Base-by-base conservation (phyloP, 2,888 invertebrate species). In the Drosophila monieri region DNA sequence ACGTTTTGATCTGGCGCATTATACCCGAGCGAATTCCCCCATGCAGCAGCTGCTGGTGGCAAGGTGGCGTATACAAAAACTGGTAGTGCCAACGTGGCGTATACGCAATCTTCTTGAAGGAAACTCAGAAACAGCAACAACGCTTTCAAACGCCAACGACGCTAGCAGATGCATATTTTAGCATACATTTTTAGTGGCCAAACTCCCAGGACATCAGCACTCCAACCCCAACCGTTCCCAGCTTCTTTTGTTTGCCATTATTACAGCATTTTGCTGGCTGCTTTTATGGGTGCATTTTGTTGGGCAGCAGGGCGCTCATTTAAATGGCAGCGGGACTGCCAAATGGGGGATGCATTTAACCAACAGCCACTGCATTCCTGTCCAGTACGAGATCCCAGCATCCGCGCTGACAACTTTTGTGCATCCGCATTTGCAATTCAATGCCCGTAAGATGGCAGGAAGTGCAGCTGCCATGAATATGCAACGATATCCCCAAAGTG, bases 151-250 rank as follows among this genome's bases (percentile, higher is more conserved):
- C 32, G 67, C 71, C 61, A 66, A 44, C 61, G 61, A 48, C 59
- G 74, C 67, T 59, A 59, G 62, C 73, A 67, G 73, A 58, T 81
- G 81, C 79, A 83, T 85, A 80, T 78, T 84, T 81, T 80, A 81
- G 66, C 78, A 81, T 78, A 75, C 25, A 61, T 51, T 66, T 74
- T 71, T 71, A 57, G 62, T 57, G 74, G 68, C 64, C 76, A 64
- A 55, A 68, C 51, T 74, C 71, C 54, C 44, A n/a, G 12, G 2
- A 27, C 47, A 37, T 30, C 52, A 47, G n/a, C 18, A 35, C 25
- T 15, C 35, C 21, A n/a, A 15, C 49, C 55, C 14, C 44, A 27
- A 14, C 25, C 41, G 18, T n/a, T 12, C 30, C 15, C n/a, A 14
- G 52, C 67, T 55, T 57, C 65, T 61, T 75, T 77, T 76, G 71